Evolutionary conservation across 2,888 invertebrate genomes (phyloP).

Genomic region (Tolmerus cingulatus): DNA sequence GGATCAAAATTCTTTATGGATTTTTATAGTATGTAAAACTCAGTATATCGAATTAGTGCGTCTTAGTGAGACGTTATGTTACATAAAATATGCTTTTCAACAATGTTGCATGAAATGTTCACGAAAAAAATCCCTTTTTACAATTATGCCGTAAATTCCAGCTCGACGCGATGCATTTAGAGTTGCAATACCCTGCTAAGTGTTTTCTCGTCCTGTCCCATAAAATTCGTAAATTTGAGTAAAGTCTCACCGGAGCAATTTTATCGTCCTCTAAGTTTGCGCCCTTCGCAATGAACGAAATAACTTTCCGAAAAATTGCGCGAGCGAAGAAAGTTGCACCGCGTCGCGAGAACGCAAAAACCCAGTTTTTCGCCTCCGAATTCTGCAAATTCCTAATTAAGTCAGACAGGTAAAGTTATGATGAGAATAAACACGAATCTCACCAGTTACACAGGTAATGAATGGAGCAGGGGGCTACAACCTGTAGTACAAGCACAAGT

Average conservation of each 20-base stretch:
- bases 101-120: not conserved
- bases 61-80: no score
- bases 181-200: not conserved
- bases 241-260: not conserved
- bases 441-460: constrained; percentile 13
- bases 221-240: not conserved
- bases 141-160: not conserved
- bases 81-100: not conserved
- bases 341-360: not conserved
- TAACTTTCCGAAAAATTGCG: not conserved
- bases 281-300: not conserved
- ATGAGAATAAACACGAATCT: constrained; percentile 14
- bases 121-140: not conserved
- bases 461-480: not conserved
- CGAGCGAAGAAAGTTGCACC: constrained; percentile 1
- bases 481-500: constrained; percentile 15
- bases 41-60: no score
- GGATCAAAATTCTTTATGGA: no score
- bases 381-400: constrained; percentile 27
- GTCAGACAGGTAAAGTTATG: constrained; percentile 20
- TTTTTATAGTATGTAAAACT: no score
- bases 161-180: not conserved
- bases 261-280: not conserved
- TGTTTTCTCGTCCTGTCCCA: not conserved
- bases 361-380: not conserved